Base-by-base conservation (phyloP, 2,888 invertebrate species). In the Ormyrus rosae region DNA sequence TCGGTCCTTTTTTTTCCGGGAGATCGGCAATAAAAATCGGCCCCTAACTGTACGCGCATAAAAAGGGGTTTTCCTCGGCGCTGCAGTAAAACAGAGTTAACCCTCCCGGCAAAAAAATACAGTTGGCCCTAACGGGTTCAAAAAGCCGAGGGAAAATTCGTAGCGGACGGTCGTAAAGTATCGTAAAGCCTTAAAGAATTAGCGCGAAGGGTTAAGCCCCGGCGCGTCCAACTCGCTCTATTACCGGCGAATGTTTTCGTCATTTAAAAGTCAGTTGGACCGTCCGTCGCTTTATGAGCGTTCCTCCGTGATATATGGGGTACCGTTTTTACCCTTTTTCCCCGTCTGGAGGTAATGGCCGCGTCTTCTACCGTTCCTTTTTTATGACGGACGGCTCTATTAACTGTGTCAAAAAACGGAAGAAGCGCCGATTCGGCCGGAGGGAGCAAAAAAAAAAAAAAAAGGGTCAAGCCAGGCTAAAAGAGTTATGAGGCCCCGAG, bases 51-150 rank as follows among this genome's bases (percentile, higher is more conserved):
- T 72, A 9, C 2, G 34, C 4, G 4, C 10, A 50, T 56, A 72
- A 72, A 80, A 64, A 64, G 73, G 65, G 53, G 64, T 70, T 70
- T 73, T 48, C 56, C 63, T 67, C 63, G 6, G 34, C 34, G 34
- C 34, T 34, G 34, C 77, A 60, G 65, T 75, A 76, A 75, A 80
- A 71, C 67, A 71, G 19, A 63, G 65, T 55, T 58, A 53, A 70
- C 64, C 61, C 61, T 11, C 34, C 34, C 8, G 34, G 6, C 45
- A 60, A 72, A 58, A 75, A 53, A 70, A 63, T 48, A 58, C 2
- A 34, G n/a, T 48, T 11, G 13, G 55, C 65, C 76, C 72, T 86
- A 86, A 86, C 85, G 85, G 85, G 78, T 86, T 87, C 84, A 85
- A 85, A 85, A 86, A 85, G 65, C 72, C 68, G 68, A 34, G 75